Base-by-base conservation (phyloP, 2,888 invertebrate species). In the Callinectes sapidus region DNA sequence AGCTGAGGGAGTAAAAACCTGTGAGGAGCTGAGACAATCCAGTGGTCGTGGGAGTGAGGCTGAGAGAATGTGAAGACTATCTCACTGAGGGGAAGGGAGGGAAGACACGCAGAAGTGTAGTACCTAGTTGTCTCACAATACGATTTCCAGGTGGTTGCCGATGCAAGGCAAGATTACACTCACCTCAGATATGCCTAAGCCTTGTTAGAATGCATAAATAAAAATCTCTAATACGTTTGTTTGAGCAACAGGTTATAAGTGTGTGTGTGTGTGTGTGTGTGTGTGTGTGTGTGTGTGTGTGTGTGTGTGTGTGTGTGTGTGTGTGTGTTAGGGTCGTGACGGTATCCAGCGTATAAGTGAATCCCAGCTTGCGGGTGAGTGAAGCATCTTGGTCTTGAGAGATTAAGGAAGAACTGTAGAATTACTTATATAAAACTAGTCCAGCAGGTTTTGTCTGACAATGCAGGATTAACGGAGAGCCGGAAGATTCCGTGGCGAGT, bases 321-420 rank as follows among this genome's bases (percentile, higher is more conserved):
- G 42, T 14, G 48, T 54, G 55, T 54, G 48, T 48, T 1, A 3
- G 35, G 28, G 55, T 81, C 13, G 81, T 81, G 81, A 32, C n/a
- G n/a, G 28, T 23, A n/a, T 8, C 23, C 87, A 32, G 42, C 35
- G 42, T 86, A 35, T 18, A n/a, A 71, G 66, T n/a, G 66, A 71
- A 71, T n/a, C 66, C 66, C 66, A 71, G n/a, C 66, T 23, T 71
- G 71, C 71, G 71, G 28, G 28, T 71, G 71, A 71, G 71, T 71
- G 81, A 35, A 81, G 81, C 81, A 81, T 81, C 81, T 81, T 81
- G 81, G 81, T 81, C 35, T n/a, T 16, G 16, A 0, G 35, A 81
- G 81, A 81, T 81, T 81, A 32, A 23, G 81, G 81, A 81, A 81
- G 81, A 81, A 81, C 81, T 81, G 81, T 81, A 81, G 81, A 81